Evolutionary conservation across 2,888 invertebrate genomes (phyloP).

Genomic region (Mechanitis mazaeus): DNA sequence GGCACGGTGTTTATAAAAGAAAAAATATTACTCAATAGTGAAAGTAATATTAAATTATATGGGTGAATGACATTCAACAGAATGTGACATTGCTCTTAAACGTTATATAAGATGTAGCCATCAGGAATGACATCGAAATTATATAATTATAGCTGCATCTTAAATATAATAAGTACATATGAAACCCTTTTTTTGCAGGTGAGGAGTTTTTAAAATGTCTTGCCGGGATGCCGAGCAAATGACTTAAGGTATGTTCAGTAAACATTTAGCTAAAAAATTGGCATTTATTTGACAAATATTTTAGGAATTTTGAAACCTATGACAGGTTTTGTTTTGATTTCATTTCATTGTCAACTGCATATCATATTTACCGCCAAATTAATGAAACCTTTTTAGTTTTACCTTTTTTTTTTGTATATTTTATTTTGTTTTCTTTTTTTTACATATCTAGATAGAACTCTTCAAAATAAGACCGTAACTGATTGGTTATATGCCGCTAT

Average conservation of each 20-base stretch:
- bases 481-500: no score
- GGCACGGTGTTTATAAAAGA: neutral
- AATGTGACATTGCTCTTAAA: conserved; percentile 31
- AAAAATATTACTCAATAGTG: conserved; percentile 19
- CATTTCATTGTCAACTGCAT: neutral
- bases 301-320: no score
- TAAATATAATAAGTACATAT: neutral
- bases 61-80: conserved; percentile 29
- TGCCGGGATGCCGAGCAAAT: conserved; percentile 53
- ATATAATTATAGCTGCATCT: conserved; percentile 28
- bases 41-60: conserved; percentile 23
- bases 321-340: neutral
- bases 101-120: conserved; percentile 27
- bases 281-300: no score
- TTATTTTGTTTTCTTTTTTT: no score
- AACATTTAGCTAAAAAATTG: neutral
- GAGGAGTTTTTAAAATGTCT: conserved; percentile 61
- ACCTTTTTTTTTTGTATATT: no score
- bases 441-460: no score
- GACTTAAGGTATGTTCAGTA: conserved; percentile 53
- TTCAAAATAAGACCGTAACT: no score
- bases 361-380: no score
- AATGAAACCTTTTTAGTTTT: no score
- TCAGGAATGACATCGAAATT: conserved; percentile 25
- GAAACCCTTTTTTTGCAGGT: conserved; percentile 59